Conservation (phyloP, 2,888 invertebrate species). For the Eretmocerus hayati region DNA sequence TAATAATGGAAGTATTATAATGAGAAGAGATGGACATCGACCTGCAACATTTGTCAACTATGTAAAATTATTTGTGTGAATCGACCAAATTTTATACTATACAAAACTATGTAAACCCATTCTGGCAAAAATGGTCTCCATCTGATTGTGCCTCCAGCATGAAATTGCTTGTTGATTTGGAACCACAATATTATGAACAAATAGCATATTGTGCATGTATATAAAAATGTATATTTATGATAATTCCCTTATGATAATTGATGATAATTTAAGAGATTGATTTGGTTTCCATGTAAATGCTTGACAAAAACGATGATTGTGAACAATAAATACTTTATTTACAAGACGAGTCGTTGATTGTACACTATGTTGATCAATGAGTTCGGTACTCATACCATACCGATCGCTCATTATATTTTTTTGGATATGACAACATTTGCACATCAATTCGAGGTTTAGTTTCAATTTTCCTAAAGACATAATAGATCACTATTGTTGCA, state of each 20-base stretch:
- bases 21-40: slow-evolving; percentile 12
- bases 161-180: slow-evolving; percentile 20
- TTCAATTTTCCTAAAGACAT: slow-evolving; percentile 11
- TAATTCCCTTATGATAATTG: slow-evolving; percentile 15
- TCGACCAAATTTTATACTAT: slow-evolving; percentile 22
- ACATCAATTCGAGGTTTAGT: slow-evolving; percentile 13
- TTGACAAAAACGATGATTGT: slow-evolving; percentile 13
- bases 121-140: no score
- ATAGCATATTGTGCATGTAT: slow-evolving; percentile 21
- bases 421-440: slow-evolving; percentile 9
- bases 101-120: slow-evolving; percentile 17
- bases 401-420: slow-evolving; percentile 1
- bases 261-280: slow-evolving; percentile 12
- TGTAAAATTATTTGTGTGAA: slow-evolving; percentile 16
- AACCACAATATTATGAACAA: slow-evolving; percentile 20
- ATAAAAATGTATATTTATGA: slow-evolving; percentile 22
- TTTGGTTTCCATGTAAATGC: slow-evolving; percentile 1
- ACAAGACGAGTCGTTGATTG: slow-evolving; percentile 24
- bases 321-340: slow-evolving; percentile 40
- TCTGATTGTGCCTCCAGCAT: slow-evolving; percentile 24
- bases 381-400: slow-evolving; percentile 3
- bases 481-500: slow-evolving; percentile 1
- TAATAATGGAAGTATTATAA: slow-evolving; percentile 20
- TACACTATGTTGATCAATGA: slow-evolving; percentile 7
- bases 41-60: slow-evolving; percentile 13